These are phyloP conservation scores for Lysiphlebus fabarum DNA, from an alignment of 1,140 invertebrate species.

Conservation along the genomic window DNA sequence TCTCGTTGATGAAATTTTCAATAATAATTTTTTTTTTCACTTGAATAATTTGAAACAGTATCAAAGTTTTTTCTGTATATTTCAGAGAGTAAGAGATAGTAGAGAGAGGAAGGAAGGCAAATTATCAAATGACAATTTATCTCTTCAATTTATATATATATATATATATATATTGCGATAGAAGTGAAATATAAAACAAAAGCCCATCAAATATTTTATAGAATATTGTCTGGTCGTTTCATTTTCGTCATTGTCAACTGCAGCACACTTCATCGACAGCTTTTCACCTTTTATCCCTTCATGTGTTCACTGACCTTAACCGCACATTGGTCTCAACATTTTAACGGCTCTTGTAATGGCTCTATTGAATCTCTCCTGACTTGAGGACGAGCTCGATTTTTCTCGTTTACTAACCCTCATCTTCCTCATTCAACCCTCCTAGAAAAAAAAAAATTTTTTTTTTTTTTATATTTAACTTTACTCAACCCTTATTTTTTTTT, in stretches of 20 bases:
- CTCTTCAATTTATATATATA: no score
- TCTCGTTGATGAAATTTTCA: no score
- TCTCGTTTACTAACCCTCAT: no score
- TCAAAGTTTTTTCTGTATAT: no score
- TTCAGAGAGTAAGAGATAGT: no score
- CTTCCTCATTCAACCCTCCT: not conserved
- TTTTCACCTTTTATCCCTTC: conserved; percentile 9
- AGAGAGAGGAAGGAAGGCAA: no score
- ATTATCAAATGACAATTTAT: no score
- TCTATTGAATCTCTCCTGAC: conserved; percentile 33
- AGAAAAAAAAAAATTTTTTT: no score
- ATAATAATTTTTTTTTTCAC: no score
- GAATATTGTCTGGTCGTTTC: no score
- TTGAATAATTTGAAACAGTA: no score
- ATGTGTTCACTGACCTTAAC: conserved; percentile 26
- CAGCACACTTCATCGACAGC: not conserved
- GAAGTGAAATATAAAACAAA: not conserved
- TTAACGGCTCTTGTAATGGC: conserved; percentile 36
- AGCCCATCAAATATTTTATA: conserved; percentile 6
- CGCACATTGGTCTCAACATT: conserved; percentile 27
- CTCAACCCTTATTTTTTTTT: conserved; percentile 2
- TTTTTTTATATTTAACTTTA: not conserved
- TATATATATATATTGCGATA: no score
- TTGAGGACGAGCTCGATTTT: conserved; percentile 34
- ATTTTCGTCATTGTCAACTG: not conserved